Percentiles rank a stretch among this genome's conserved stretches.
Conservation (phyloP, 1,140 invertebrate species). For the Heliconius congener region DNA sequence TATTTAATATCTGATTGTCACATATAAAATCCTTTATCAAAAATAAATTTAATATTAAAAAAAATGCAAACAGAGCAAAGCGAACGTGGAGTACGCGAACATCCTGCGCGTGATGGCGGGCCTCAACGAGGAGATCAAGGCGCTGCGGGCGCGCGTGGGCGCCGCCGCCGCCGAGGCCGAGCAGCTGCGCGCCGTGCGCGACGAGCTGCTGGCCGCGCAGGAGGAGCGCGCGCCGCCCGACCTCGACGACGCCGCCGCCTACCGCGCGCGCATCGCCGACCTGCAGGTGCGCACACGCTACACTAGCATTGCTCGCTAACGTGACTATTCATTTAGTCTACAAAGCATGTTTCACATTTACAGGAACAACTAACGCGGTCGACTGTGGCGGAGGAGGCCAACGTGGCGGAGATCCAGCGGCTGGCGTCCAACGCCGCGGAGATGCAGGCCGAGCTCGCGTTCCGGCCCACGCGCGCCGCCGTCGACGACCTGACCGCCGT, state of each 20-base stretch:
- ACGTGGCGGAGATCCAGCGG: slow-evolving; percentile 69
- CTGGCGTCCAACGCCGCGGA: slow-evolving; percentile 63
- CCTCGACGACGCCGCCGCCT: slow-evolving; percentile 52
- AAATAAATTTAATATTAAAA: too few species aligned
- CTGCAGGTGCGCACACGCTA: slow-evolving; percentile 52
- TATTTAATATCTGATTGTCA: too few species aligned
- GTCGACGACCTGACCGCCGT: slow-evolving; percentile 65
- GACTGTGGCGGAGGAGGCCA: slow-evolving; percentile 66
- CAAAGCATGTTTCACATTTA: not conserved
- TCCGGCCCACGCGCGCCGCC: slow-evolving; percentile 67
- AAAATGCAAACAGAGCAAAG: slow-evolving; percentile 52
- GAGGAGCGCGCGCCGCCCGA: slow-evolving; percentile 42
- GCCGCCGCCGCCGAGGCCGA: slow-evolving; percentile 55
- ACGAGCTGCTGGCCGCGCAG: slow-evolving; percentile 64
- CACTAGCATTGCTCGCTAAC: too few species aligned
- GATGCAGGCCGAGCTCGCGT: slow-evolving; percentile 73
- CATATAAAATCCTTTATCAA: too few species aligned
- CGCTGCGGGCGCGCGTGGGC: slow-evolving; percentile 57
- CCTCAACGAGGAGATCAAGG: slow-evolving; percentile 72
- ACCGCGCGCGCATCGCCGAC: slow-evolving; percentile 56
- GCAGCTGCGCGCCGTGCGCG: slow-evolving; percentile 60
- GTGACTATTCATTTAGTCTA: too few species aligned
- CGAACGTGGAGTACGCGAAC: slow-evolving; percentile 68
- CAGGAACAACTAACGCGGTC: slow-evolving; percentile 66
- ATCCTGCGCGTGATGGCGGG: slow-evolving; percentile 72